Evolutionary conservation across 2,888 invertebrate genomes (phyloP).

Genomic region (Tortrix viridana): DNA sequence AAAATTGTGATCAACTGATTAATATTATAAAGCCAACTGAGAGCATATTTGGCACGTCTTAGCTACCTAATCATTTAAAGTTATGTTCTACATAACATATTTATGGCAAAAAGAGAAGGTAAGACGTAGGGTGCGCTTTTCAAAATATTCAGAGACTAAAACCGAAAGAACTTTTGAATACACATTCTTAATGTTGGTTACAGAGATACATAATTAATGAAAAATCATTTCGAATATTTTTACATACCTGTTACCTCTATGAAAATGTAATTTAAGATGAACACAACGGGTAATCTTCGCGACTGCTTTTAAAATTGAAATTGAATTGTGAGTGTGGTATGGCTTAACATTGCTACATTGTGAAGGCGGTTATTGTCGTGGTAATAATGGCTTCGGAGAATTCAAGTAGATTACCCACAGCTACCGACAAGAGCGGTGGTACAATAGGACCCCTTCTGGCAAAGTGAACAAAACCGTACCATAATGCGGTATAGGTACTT

Average conservation of each 20-base stretch:
- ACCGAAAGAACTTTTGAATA: too few relatives aligned
- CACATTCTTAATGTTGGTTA: too few relatives aligned
- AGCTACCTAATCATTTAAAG: too few relatives aligned
- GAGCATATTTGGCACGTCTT: too few relatives aligned
- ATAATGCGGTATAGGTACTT: constrained; percentile 36
- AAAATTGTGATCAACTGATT: too few relatives aligned
- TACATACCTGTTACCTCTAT: not conserved
- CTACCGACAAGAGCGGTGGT: constrained; percentile 50
- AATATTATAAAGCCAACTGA: too few relatives aligned
- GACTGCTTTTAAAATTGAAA: constrained; percentile 49
- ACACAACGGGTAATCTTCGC: constrained; percentile 40
- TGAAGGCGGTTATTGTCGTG: constrained; percentile 65
- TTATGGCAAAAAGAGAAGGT: too few relatives aligned
- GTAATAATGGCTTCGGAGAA: constrained; percentile 62
- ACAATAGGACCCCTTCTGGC: constrained; percentile 58
- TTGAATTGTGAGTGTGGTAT: constrained; percentile 56
- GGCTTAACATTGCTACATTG: constrained; percentile 55
- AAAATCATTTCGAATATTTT: not conserved
- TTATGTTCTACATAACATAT: too few relatives aligned
- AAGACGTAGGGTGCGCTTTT: too few relatives aligned
- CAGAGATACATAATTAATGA: not conserved
- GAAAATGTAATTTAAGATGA: constrained; percentile 18
- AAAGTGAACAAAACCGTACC: constrained; percentile 51
- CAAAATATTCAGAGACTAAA: too few relatives aligned
- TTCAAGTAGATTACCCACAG: constrained; percentile 58